A percentile compares a stretch with the other conserved stretches of the same genome.
Conservation (phyloP, 1,140 invertebrate species). For the Liolophura sinensis region DNA sequence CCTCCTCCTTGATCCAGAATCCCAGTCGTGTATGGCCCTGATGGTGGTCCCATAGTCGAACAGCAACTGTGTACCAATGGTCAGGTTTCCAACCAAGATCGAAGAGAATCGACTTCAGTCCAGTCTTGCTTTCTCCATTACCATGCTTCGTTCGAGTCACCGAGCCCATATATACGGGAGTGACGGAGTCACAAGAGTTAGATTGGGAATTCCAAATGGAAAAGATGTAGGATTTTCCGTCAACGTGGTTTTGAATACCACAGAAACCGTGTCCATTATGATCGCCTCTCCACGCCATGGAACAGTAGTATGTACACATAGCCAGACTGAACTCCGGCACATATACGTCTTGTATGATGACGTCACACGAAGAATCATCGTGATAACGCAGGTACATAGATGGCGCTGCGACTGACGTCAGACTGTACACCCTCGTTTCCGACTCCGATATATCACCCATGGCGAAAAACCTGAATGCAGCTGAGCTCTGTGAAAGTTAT, state of each 20-base stretch:
- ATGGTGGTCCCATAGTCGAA: slow-evolving; percentile 22
- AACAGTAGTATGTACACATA: slow-evolving; percentile 29
- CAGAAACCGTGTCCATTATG: slow-evolving; percentile 33
- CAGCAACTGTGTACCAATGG: slow-evolving; percentile 28
- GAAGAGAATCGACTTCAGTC: slow-evolving; percentile 33
- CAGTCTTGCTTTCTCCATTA: slow-evolving; percentile 24
- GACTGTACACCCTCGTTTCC: too few species aligned
- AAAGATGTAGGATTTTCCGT: slow-evolving; percentile 28
- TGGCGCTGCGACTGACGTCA: slow-evolving; percentile 14
- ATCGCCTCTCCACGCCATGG: slow-evolving; percentile 27
- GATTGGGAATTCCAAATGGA: slow-evolving; percentile 18
- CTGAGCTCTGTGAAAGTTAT: too few species aligned
- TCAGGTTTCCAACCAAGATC: slow-evolving; percentile 28
- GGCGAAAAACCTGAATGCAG: too few species aligned
- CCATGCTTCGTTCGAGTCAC: slow-evolving; percentile 19
- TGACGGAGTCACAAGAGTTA: slow-evolving; percentile 13
- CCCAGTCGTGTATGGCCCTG: slow-evolving; percentile 23
- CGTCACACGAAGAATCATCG: slow-evolving; percentile 22
- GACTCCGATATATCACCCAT: too few species aligned
- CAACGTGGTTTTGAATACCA: slow-evolving; percentile 30
- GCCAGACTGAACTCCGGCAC: slow-evolving; percentile 24
- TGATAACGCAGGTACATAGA: slow-evolving; percentile 21
- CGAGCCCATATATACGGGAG: slow-evolving; percentile 13
- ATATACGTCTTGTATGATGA: slow-evolving; percentile 28
- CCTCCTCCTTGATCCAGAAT: slow-evolving; percentile 27